A percentile compares a stretch with the other conserved stretches of the same genome.
Evolutionary conservation across 30 jellyfish, hydroid and myxozoan genomes (phyloP).

Genomic region (Aurelia aurita): DNA sequence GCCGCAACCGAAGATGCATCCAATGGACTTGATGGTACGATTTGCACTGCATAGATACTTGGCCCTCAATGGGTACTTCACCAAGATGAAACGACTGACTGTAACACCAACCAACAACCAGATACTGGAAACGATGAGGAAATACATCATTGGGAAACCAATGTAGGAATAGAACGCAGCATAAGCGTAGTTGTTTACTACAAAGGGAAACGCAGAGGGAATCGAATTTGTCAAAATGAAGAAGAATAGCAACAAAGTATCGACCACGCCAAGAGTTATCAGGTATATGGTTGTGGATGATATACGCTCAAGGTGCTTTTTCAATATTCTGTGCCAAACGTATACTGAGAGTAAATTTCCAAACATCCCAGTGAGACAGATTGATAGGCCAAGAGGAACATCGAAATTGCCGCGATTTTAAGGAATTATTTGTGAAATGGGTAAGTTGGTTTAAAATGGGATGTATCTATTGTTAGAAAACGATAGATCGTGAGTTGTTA

Average conservation of each 20-base stretch:
- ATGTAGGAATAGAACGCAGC: slow-evolving; percentile 68
- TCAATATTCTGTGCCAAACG: slow-evolving; percentile 67
- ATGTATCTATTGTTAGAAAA: no score
- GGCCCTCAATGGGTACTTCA: slow-evolving; percentile 65
- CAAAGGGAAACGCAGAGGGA: slow-evolving; percentile 43
- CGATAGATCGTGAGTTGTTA: no score
- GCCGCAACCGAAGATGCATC: slow-evolving; percentile 22
- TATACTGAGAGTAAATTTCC: slow-evolving; percentile 74
- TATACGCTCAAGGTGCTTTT: slow-evolving; percentile 40
- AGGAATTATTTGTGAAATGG: no score
- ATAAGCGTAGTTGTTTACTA: slow-evolving; percentile 48
- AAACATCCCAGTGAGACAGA: slow-evolving; percentile 64
- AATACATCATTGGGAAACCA: slow-evolving; percentile 76
- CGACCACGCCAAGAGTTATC: slow-evolving; percentile 72
- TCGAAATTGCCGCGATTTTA: no score
- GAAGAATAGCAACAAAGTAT: slow-evolving; percentile 64
- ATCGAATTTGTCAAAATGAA: slow-evolving; percentile 65
- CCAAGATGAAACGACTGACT: slow-evolving; percentile 67
- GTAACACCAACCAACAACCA: slow-evolving; percentile 92
- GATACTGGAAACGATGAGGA: slow-evolving; percentile 79
- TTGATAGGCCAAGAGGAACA: slow-evolving; percentile 77
- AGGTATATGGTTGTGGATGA: slow-evolving; percentile 66
- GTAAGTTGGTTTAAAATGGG: no score
- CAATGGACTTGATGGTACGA: slow-evolving; percentile 62
- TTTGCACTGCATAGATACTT: slow-evolving; percentile 41